Evolutionary conservation across 2,113 vertebrate genomes (phyloP).

Genomic region (Columbina picui): DNA sequence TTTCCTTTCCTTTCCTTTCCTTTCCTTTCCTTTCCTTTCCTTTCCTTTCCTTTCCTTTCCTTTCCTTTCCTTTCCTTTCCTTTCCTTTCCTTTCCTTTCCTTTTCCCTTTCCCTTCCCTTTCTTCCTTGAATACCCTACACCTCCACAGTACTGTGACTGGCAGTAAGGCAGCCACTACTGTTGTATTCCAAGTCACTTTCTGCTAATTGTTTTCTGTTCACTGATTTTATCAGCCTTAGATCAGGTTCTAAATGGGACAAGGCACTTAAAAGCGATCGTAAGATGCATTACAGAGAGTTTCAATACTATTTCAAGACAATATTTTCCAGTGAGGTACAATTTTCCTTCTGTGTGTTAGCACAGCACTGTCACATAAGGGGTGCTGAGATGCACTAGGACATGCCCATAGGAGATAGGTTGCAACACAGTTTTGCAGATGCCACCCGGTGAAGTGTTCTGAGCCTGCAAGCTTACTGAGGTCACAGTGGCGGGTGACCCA

Average conservation of each 20-base stretch:
- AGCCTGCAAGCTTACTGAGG: neutral
- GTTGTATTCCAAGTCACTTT: neutral
- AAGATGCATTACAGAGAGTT: neutral
- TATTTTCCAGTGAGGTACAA: neutral
- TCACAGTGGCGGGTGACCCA: neutral
- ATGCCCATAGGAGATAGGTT: neutral
- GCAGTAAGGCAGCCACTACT: neutral
- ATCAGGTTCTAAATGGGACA: neutral
- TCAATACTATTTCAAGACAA: neutral
- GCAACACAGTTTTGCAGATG: neutral
- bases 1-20: no score
- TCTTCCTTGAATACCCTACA: neutral
- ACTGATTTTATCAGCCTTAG: neutral
- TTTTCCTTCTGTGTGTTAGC: neutral
- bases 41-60: neutral
- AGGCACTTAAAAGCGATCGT: neutral
- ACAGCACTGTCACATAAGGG: neutral
- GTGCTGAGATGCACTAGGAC: neutral
- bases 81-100: no score
- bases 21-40: no score
- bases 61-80: neutral
- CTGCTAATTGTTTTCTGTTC: neutral
- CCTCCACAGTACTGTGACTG: neutral
- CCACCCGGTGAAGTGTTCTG: neutral
- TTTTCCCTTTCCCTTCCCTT: no score